phyloP scores from a whole-genome alignment of 2,797 vertebrate genomes.

The Gymnoscopelus microlampas region DNA sequence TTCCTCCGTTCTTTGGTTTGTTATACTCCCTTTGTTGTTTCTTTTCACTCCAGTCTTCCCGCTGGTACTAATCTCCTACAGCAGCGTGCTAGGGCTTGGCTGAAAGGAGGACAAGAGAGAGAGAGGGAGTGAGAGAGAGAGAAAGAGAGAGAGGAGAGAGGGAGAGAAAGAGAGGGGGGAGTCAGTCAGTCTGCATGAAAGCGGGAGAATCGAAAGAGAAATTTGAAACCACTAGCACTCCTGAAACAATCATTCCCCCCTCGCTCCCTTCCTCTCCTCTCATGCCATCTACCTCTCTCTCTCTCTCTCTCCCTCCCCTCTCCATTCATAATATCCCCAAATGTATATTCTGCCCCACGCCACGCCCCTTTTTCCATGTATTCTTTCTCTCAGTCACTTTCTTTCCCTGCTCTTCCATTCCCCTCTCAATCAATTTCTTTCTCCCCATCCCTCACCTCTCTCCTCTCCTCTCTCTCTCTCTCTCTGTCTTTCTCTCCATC shows the following conservation, averaged over 20 bases:
- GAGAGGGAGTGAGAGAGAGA: slow-evolving; percentile 37
- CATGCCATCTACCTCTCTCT: slow-evolving; percentile 43
- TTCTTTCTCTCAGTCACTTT: background rate
- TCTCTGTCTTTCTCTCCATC: slow-evolving; percentile 5
- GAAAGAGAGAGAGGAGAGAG: slow-evolving; percentile 35
- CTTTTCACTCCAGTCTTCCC: slow-evolving; percentile 36
- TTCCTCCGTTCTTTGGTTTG: slow-evolving; percentile 2
- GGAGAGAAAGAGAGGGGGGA: slow-evolving; percentile 25
- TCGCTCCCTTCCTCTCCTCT: slow-evolving; percentile 23
- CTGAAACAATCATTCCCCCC: slow-evolving; percentile 64
- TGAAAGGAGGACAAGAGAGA: slow-evolving; percentile 39
- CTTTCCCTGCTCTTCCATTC: background rate
- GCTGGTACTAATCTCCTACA: slow-evolving; percentile 46
- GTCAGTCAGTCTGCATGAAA: slow-evolving; percentile 36
- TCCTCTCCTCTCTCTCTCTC: slow-evolving; percentile 10
- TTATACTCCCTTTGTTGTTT: slow-evolving; percentile 25
- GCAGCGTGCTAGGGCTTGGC: slow-evolving; percentile 61
- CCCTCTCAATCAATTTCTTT: background rate
- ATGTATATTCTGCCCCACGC: slow-evolving; percentile 2
- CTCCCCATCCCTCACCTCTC: slow-evolving; percentile 9
- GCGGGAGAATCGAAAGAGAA: slow-evolving; percentile 58
- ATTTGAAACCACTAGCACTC: slow-evolving; percentile 70
- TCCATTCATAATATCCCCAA: slow-evolving; percentile 18
- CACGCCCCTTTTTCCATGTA: background rate
- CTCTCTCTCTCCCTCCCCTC: slow-evolving; percentile 14